These are phyloP conservation scores for Agonopterix subpropinquella DNA, from an alignment of 2,888 invertebrate species.

Conservation along the genomic window DNA sequence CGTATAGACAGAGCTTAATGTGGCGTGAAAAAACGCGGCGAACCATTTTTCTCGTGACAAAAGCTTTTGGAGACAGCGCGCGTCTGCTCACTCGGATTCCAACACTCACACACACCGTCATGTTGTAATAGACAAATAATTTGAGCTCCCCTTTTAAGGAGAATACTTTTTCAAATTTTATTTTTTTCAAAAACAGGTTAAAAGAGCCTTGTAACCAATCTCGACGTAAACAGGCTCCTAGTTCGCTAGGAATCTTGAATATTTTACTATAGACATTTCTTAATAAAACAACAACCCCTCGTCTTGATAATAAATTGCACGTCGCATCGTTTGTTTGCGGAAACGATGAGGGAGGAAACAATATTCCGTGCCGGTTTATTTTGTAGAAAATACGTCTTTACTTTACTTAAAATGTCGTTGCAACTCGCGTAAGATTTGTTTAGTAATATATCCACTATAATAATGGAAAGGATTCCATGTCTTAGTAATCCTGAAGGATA, in stretches of 20 bases:
- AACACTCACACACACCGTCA: slow-evolving; percentile 16
- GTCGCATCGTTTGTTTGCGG: slow-evolving; percentile 8
- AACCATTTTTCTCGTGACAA: slow-evolving; percentile 62
- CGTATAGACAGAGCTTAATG: slow-evolving; percentile 59
- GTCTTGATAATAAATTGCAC: slow-evolving; percentile 8
- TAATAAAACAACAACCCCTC: slow-evolving; percentile 3
- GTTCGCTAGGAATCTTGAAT: neutral
- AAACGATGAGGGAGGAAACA: slow-evolving; percentile 5
- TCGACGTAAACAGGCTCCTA: neutral
- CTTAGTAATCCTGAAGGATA: too few relatives aligned
- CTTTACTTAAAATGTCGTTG: too few relatives aligned
- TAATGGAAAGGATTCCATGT: too few relatives aligned
- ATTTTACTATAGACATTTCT: neutral
- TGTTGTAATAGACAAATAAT: slow-evolving; percentile 4
- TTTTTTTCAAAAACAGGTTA: neutral
- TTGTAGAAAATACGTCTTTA: slow-evolving; percentile 2
- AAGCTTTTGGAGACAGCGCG: slow-evolving; percentile 51
- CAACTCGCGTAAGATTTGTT: too few relatives aligned
- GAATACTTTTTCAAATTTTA: too few relatives aligned
- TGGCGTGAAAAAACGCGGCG: slow-evolving; percentile 60
- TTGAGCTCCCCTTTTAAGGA: neutral
- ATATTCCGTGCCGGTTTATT: slow-evolving; percentile 2
- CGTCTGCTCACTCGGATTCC: slow-evolving; percentile 31
- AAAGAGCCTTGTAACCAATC: neutral
- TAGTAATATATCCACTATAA: too few relatives aligned